Base-by-base conservation (phyloP, 2,888 invertebrate genomes). In the Amphipyra tragopoginis region DNA sequence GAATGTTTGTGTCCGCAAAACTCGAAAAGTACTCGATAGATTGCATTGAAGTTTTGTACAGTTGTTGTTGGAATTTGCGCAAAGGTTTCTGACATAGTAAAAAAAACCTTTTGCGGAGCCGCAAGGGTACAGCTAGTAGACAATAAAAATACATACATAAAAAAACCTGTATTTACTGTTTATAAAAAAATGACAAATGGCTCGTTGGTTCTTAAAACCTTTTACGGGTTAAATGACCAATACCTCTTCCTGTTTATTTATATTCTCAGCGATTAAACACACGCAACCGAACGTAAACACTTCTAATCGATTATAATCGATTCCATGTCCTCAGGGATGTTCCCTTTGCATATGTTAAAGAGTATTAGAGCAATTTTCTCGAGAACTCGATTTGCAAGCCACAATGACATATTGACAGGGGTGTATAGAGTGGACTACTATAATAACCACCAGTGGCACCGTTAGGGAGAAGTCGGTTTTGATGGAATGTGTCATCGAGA, bases 401-500 rank as follows among this genome's bases (percentile, higher is more conserved):
- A 89, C 90, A 91, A 90, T 92, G 92, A 93, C 91, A 91, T 92
- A 93, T 92, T 86, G 90, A 87, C 82, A 79, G 79, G 76, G 78
- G 79, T 44, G 54, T 45, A 43, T 44, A 14, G 7, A 34, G 48
- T 49, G 8, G 47, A 14, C 59, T 26, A 52, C 29, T 60, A 65
- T 58, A 56, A 57, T 62, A 55, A 53, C 62, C 63, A 53, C 62
- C 63, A 68, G 65, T 68, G 64, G 56, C 60, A 80, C 88, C 84
- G 85, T 86, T 88, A 86, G 48, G 53, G 82, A 75, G 72, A 80
- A 83, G 81, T 79, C 83, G 79, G 85, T 88, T 91, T 82, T 89
- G 92, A 91, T 88, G 89, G 91, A 90, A 91, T 91, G 90, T 93
- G 93, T 93, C 93, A 91, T 91, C 93, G 89, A 65, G 56, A 49